These are phyloP conservation scores for Enteromius radiatus DNA, from an alignment of 2,797 vertebrate genomes.

Conservation along the genomic window DNA sequence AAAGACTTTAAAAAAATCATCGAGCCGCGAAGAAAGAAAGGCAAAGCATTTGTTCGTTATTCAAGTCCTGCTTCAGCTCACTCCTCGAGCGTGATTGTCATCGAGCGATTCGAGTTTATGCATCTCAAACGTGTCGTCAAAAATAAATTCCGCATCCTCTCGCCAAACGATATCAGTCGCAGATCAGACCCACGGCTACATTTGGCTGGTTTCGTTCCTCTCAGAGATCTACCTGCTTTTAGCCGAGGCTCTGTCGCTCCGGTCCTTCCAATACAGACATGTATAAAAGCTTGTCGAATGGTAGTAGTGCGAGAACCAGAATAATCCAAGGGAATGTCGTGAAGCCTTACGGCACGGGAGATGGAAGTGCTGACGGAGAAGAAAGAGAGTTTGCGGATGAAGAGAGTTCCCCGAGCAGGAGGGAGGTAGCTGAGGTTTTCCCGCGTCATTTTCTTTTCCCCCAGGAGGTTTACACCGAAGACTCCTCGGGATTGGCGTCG, in stretches of 20 bases:
- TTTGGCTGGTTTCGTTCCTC: constrained; percentile 36
- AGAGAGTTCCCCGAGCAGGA: constrained; percentile 73
- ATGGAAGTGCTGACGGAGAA: constrained; percentile 56
- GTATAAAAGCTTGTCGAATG: constrained; percentile 60
- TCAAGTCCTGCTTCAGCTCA: constrained; percentile 47
- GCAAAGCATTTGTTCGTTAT: constrained; percentile 72
- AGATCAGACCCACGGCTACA: constrained; percentile 27
- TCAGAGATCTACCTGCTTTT: constrained; percentile 43
- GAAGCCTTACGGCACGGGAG: constrained; percentile 52
- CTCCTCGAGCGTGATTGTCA: constrained; percentile 80
- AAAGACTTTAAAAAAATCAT: constrained; percentile 63
- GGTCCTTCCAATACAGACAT: constrained; percentile 73
- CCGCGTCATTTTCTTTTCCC: constrained; percentile 20
- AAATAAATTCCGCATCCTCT: constrained; percentile 19
- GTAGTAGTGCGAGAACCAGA: constrained; percentile 16
- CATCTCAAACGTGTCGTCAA: constrained; percentile 49
- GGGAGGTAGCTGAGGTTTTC: constrained; percentile 82
- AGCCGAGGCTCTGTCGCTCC: constrained; percentile 29
- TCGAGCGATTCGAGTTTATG: constrained; percentile 73
- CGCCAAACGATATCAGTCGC: constrained; percentile 27
- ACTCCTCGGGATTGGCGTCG: constrained; percentile 96
- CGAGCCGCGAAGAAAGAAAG: constrained; percentile 69
- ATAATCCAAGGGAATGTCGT: constrained; percentile 31
- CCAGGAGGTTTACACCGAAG: constrained; percentile 84
- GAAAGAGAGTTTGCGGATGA: constrained; percentile 58